Conservation (phyloP, 2,888 invertebrate genomes). For the Aspidapion aeneum region DNA sequence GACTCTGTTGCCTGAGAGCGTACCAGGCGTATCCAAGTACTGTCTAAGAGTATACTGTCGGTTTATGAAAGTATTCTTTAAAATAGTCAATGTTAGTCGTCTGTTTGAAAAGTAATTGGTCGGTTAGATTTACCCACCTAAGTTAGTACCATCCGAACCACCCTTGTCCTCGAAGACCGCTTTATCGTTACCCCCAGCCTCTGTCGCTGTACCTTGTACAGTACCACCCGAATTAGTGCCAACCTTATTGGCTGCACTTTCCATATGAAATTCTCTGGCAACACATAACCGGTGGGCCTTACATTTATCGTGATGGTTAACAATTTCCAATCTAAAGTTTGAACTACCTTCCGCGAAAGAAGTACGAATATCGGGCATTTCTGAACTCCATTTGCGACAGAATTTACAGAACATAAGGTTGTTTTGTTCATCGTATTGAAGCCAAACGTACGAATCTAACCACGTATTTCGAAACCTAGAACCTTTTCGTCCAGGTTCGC, state of each 20-base stretch:
- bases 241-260: constrained; percentile 7
- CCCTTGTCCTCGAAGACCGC: not conserved
- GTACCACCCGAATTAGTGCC: not conserved
- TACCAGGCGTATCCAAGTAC: constrained; percentile 30
- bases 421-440: constrained; percentile 63
- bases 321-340: constrained; percentile 73
- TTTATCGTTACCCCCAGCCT: not conserved
- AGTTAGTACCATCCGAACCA: not conserved
- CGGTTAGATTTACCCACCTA: constrained; percentile 2
- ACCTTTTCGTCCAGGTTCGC: constrained; percentile 49
- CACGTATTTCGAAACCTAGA: constrained; percentile 66
- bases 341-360: constrained; percentile 76
- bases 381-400: constrained; percentile 70
- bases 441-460: constrained; percentile 68
- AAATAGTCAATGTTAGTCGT: constrained; percentile 30
- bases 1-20: no score
- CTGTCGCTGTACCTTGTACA: not conserved
- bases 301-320: constrained; percentile 76
- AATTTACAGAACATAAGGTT: constrained; percentile 73
- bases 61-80: constrained; percentile 30
- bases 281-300: constrained; percentile 70
- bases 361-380: constrained; percentile 68
- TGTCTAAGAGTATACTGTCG: constrained; percentile 31
- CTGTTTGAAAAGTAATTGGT: not conserved
- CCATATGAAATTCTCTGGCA: constrained; percentile 48